Conservation (phyloP, 2,797 vertebrate genomes). For the Hipposideros larvatus region DNA sequence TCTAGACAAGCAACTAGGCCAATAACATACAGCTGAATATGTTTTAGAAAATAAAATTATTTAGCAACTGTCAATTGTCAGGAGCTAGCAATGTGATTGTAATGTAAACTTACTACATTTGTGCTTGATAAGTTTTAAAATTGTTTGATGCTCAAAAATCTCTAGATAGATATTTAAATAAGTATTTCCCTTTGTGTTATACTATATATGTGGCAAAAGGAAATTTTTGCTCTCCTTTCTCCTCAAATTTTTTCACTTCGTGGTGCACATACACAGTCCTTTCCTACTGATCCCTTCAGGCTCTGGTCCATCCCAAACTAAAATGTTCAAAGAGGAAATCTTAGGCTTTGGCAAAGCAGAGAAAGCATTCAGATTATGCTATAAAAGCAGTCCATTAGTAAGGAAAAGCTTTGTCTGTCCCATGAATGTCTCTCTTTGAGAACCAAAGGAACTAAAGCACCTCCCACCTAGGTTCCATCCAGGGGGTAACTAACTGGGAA, state of each 20-base stretch:
- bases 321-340: background rate
- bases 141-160: background rate
- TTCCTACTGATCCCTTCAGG: background rate
- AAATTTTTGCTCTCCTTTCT: background rate
- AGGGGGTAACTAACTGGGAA: background rate
- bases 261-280: background rate
- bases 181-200: background rate
- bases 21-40: background rate
- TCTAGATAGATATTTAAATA: background rate
- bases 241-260: background rate
- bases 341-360: constrained; percentile 1
- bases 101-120: background rate
- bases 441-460: background rate
- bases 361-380: background rate
- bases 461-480: background rate
- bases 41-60: constrained; percentile 22
- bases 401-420: background rate
- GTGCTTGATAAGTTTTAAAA: background rate
- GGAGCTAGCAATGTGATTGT: background rate
- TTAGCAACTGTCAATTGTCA: background rate
- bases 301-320: background rate
- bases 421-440: background rate
- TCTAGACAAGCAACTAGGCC: background rate
- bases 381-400: background rate
- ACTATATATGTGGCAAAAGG: background rate